A percentile compares a stretch with the other conserved stretches of the same genome.
Evolutionary conservation across 2,797 vertebrate species (phyloP).

Genomic region (Luscinia luscinia): DNA sequence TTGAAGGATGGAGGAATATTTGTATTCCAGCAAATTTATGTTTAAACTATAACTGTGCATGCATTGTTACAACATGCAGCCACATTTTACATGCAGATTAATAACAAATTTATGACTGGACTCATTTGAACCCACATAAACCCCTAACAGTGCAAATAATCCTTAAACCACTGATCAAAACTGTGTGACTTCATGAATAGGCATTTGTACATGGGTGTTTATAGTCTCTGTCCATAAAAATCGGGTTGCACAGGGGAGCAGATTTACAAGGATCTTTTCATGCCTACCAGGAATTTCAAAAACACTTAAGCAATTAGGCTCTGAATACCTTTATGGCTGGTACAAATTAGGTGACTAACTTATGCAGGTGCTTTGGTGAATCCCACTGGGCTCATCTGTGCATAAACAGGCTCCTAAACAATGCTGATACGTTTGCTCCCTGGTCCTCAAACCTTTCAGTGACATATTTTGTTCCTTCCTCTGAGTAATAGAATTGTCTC

Average conservation of each 20-base stretch:
- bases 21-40: neutral
- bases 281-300: slow-evolving; percentile 4
- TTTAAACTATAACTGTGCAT: neutral
- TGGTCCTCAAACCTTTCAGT: slow-evolving; percentile 15
- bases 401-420: slow-evolving; percentile 58
- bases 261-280: slow-evolving; percentile 56
- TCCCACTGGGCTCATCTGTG: slow-evolving; percentile 41
- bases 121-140: neutral
- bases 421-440: neutral
- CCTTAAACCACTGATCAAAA: neutral
- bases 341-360: slow-evolving; percentile 57
- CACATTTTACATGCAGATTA: neutral
- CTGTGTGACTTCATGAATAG: neutral
- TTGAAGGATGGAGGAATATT: slow-evolving; percentile 6
- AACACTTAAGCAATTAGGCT: slow-evolving; percentile 55
- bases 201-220: neutral
- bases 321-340: slow-evolving; percentile 18
- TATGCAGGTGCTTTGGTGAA: slow-evolving; percentile 46
- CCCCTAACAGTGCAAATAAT: neutral
- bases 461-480: slow-evolving; percentile 57
- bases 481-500: slow-evolving; percentile 53
- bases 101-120: neutral
- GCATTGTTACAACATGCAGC: neutral
- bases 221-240: slow-evolving; percentile 36
- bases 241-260: neutral